Conservation (phyloP, 2,888 invertebrate species). For the Lithophane socia region DNA sequence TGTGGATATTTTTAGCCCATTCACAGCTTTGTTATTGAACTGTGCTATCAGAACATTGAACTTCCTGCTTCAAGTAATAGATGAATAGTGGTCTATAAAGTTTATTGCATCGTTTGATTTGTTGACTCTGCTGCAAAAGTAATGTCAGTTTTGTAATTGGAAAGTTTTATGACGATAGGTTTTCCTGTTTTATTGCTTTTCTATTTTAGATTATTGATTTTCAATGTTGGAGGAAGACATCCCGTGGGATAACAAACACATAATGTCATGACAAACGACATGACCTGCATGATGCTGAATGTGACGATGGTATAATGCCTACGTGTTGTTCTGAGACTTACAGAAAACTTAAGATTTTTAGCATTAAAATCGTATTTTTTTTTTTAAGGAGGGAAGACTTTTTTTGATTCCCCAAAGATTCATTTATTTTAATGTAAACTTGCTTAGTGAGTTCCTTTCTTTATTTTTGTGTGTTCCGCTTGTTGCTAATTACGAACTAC, state of each 20-base stretch:
- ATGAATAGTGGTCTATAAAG: conserved; percentile 38
- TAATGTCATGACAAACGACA: too few species aligned
- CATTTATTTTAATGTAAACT: neutral
- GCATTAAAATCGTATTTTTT: too few species aligned
- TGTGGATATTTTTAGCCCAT: conserved; percentile 81
- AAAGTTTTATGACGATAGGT: conserved; percentile 36
- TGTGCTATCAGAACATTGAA: conserved; percentile 70
- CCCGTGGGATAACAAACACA: neutral
- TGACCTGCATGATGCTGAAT: too few species aligned
- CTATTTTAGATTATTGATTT: conserved; percentile 36
- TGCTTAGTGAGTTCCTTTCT: neutral
- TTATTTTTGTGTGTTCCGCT: too few species aligned
- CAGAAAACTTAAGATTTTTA: too few species aligned
- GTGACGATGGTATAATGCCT: neutral
- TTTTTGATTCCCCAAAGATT: too few species aligned
- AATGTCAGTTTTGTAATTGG: conserved; percentile 39
- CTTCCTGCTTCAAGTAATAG: conserved; percentile 62
- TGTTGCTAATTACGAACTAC: neutral
- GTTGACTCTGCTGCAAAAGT: conserved; percentile 62
- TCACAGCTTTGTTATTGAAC: conserved; percentile 75
- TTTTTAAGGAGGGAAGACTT: too few species aligned
- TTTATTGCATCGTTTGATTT: conserved; percentile 53
- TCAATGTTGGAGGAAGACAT: neutral
- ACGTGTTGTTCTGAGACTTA: neutral
- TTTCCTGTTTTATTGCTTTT: conserved; percentile 25